Evolutionary conservation across 2,888 invertebrate species (phyloP).

Genomic region (Tillus elongatus): DNA sequence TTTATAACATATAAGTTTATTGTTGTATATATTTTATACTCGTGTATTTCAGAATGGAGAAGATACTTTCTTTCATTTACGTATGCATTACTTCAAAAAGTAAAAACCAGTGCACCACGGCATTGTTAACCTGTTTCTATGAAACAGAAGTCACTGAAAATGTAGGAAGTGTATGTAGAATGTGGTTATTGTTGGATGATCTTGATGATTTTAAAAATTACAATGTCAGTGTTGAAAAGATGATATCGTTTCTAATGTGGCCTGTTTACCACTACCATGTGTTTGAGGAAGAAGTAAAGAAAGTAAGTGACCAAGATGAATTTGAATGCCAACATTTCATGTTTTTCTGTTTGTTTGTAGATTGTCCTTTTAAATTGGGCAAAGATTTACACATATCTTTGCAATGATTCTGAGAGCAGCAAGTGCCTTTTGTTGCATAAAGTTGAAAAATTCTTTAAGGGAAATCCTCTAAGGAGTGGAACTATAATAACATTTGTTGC

Average conservation of each 20-base stretch:
- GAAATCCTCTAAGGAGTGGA: constrained; percentile 23
- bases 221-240: constrained; percentile 14
- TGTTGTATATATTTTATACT: no score
- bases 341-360: no score
- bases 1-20: no score
- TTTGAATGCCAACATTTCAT: constrained; percentile 7
- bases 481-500: constrained; percentile 21
- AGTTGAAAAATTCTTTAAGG: constrained; percentile 22
- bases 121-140: no score
- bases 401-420: constrained; percentile 16
- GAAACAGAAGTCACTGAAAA: constrained; percentile 15
- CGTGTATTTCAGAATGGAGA: no score
- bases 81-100: no score
- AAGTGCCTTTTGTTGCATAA: constrained; percentile 22
- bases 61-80: no score
- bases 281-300: constrained; percentile 18
- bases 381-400: constrained; percentile 18
- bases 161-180: constrained; percentile 17
- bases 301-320: constrained; percentile 17
- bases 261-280: constrained; percentile 23
- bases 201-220: constrained; percentile 10
- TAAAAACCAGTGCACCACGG: no score
- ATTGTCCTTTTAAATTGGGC: constrained; percentile 19
- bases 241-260: constrained; percentile 21
- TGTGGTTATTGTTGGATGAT: constrained; percentile 20